Evolutionary conservation across 2,797 vertebrate genomes (phyloP).

Genomic region (Chrosomus eos): DNA sequence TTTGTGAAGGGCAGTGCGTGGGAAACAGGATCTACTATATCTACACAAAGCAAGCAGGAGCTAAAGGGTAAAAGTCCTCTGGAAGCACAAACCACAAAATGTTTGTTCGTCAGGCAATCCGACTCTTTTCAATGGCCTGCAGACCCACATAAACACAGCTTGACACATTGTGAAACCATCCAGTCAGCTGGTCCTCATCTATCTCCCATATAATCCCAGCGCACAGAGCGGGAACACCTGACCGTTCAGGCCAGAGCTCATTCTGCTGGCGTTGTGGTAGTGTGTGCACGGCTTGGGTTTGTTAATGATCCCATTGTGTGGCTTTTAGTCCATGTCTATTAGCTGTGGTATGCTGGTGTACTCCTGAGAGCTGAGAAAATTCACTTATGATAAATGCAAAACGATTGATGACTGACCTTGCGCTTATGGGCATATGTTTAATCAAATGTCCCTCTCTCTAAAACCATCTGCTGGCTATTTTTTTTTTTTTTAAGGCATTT

Average conservation of each 20-base stretch:
- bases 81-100: not conserved
- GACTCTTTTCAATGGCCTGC: not conserved
- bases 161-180: not conserved
- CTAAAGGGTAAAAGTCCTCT: not conserved
- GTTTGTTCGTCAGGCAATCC: not conserved
- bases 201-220: not conserved
- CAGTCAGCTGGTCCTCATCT: not conserved
- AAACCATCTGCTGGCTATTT: not conserved
- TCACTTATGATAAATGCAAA: not conserved
- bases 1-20: not conserved
- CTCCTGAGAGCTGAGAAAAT: not conserved
- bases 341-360: not conserved
- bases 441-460: not conserved
- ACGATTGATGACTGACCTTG: not conserved
- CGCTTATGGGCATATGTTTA: not conserved
- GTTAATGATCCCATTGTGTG: not conserved
- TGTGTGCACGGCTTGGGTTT: not conserved
- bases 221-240: not conserved
- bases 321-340: not conserved
- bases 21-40: not conserved
- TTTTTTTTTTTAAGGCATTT: too few species aligned
- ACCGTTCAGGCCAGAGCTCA: not conserved
- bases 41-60: not conserved
- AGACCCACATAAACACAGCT: slow-evolving; percentile 6
- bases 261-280: not conserved